A percentile compares a stretch with the other conserved stretches of the same genome.
Conservation (phyloP, 2,888 invertebrate genomes). For the Phortica okadai region DNA sequence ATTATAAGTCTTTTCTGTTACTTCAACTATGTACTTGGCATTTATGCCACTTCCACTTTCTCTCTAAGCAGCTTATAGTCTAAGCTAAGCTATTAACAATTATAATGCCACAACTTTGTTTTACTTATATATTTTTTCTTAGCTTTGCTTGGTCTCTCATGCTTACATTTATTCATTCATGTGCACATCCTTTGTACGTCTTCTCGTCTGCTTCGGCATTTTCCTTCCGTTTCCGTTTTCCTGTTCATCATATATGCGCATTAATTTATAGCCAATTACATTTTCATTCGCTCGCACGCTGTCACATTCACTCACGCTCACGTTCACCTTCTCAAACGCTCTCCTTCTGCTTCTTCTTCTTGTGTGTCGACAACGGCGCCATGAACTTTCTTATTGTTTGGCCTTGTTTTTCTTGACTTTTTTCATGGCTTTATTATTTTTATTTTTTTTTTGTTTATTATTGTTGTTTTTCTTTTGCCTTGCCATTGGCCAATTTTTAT, state of each 20-base stretch:
- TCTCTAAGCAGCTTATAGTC: neutral
- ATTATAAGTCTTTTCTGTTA: neutral
- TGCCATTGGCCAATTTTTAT: conserved; percentile 17
- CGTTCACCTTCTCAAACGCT: neutral
- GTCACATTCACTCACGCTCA: too few relatives aligned
- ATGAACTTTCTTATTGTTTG: neutral
- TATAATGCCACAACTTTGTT: neutral
- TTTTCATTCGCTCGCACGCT: neutral
- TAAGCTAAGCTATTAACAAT: conserved; percentile 6
- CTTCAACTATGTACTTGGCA: neutral
- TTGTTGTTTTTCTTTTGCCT: neutral
- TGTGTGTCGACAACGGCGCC: neutral
- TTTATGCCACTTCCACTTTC: too few relatives aligned
- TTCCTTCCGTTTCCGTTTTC: neutral
- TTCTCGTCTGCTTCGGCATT: neutral
- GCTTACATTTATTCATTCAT: neutral
- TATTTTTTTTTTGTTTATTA: neutral
- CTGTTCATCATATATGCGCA: conserved; percentile 10
- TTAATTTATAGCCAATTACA: conserved; percentile 21
- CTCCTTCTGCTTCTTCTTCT: neutral
- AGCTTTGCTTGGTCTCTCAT: neutral
- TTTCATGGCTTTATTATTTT: too few relatives aligned
- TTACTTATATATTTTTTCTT: neutral
- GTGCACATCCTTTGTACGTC: neutral
- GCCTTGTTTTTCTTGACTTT: neutral